Base-by-base conservation (phyloP, 2,888 invertebrate species). In the Rutpela maculata region DNA sequence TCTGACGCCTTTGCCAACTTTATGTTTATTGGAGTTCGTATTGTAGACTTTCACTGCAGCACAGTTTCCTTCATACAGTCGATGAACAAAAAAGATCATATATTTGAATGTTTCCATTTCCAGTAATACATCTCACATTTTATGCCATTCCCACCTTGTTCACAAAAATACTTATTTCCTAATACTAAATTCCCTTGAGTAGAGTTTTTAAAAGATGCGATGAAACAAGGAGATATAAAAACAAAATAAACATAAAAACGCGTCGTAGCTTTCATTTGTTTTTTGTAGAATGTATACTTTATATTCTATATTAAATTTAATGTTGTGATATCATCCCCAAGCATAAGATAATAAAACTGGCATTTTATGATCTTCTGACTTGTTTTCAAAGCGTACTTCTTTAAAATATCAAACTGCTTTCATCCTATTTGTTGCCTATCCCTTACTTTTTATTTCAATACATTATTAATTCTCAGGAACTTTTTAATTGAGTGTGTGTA, bases 221-320 rank as follows among this genome's bases (percentile, higher is more conserved):
- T 70, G 43, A 43, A 62, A 43, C 43, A 43, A 43, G 38, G 12
- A 31, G 26, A 19, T 22, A 35, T 70, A 70, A 60, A 69, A 60
- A 19, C 11, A 19, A 19, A 60, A 70, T 60, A 70, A 62, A 70
- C 43, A 35, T 43, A 60, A 70, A 62, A 59, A 62, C 22, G 26
- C 50, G 55, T 55, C 12, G 56, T 50, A 60, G n/a, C 50, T 60
- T 60, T 50, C 50, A 56, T 60, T 59, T 15, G 17, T 43, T 60
- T 60, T 60, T 70, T 62, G 38, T 60, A 12, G n/a, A 43, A 70
- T 70, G 38, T 43, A 56, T 70, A 43, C 50, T 60, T 70, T 70
- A 70, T 62, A 60, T 38, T 60, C 70, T 60, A 60, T 70, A 70
- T 70, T 70, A 70, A 70, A 70, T 70, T 70, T 70, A 70, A 70